These are phyloP conservation scores for Noctilio leporinus DNA, from an alignment of 2,113 vertebrate genomes.

Conservation along the genomic window DNA sequence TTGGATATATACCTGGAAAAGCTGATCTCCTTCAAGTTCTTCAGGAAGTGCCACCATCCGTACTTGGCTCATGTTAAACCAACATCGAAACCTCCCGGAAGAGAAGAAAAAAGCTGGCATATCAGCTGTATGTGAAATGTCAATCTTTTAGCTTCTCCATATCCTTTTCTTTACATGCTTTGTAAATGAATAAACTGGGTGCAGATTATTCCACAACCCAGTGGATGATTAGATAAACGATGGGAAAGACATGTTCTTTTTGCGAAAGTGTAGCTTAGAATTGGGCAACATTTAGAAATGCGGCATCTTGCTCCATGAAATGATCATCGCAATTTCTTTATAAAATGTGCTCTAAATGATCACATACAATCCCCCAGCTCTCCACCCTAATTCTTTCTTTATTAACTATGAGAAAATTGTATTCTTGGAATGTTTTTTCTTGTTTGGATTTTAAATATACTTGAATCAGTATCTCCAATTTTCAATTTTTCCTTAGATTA, in stretches of 20 bases:
- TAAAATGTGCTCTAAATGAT: not conserved
- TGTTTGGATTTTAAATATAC: not conserved
- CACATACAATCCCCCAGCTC: not conserved
- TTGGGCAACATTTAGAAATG: not conserved
- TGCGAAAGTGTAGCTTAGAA: not conserved
- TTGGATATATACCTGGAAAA: not conserved
- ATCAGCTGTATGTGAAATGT: not conserved
- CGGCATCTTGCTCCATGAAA: not conserved
- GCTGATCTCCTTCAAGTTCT: not conserved
- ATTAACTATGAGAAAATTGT: not conserved
- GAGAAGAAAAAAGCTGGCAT: not conserved
- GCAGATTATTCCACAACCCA: not conserved
- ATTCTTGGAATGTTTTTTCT: not conserved
- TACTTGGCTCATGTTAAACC: not conserved
- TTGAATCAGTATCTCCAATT: not conserved
- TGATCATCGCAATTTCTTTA: not conserved
- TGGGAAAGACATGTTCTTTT: not conserved
- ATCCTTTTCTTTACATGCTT: not conserved
- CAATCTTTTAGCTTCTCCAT: not conserved
- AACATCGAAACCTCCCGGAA: not conserved
- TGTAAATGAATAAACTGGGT: not conserved
- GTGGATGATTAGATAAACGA: not conserved
- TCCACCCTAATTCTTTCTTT: not conserved
- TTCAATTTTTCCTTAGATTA: not conserved
- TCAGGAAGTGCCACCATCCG: not conserved